These are phyloP conservation scores for Echinops telfairi DNA, from an alignment of 2,113 vertebrate species.

Conservation along the genomic window DNA sequence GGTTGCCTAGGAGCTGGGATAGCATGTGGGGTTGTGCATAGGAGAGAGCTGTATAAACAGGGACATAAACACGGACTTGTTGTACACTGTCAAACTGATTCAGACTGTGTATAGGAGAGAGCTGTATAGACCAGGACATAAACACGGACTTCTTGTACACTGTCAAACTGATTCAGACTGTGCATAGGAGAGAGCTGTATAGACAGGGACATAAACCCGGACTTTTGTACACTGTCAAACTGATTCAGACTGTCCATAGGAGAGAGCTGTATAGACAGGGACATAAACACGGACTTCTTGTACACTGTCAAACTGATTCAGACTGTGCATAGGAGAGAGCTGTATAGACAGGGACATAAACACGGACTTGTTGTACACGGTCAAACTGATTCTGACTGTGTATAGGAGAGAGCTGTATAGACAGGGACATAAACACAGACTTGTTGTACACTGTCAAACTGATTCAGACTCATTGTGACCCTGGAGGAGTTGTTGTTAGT, in stretches of 20 bases:
- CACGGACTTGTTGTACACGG: too few relatives aligned
- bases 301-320: too few relatives aligned
- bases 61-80: too few relatives aligned
- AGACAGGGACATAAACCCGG: background rate
- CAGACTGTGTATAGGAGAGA: background rate
- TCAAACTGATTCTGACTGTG: too few relatives aligned
- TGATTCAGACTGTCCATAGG: too few relatives aligned
- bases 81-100: background rate
- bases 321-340: background rate
- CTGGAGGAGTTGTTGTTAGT: background rate
- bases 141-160: background rate
- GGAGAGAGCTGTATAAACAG: background rate
- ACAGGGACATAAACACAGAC: too few relatives aligned
- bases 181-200: background rate
- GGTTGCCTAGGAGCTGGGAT: fast-evolving
- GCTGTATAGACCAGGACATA: too few relatives aligned
- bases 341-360: background rate
- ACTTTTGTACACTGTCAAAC: too few relatives aligned
- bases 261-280: background rate
- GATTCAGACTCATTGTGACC: background rate
- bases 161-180: too few relatives aligned
- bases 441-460: background rate
- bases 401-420: background rate
- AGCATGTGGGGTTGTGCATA: background rate
- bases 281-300: too few relatives aligned